These are phyloP conservation scores for Istiophorus platypterus DNA, from an alignment of 2,113 vertebrate species.

Conservation along the genomic window DNA sequence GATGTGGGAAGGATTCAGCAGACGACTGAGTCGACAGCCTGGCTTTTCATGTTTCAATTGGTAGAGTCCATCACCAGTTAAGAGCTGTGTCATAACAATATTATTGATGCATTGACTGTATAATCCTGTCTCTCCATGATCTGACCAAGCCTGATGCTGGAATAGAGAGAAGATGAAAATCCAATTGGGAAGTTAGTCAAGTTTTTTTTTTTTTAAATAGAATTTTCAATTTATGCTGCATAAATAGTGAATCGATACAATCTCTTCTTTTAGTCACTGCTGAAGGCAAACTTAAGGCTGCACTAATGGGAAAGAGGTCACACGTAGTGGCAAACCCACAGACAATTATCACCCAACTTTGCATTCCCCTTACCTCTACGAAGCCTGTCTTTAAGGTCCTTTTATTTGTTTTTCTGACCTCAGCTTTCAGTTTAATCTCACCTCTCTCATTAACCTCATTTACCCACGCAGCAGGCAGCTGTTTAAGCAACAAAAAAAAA, in stretches of 20 bases:
- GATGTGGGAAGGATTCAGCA: slow-evolving; percentile 34
- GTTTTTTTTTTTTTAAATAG: slow-evolving; percentile 29
- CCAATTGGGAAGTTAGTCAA: slow-evolving; percentile 58
- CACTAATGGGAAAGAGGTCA: neutral
- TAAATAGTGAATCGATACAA: slow-evolving; percentile 1
- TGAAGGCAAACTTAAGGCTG: slow-evolving; percentile 5
- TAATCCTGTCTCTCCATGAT: slow-evolving; percentile 70
- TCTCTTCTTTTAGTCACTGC: neutral
- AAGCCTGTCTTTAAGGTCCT: neutral
- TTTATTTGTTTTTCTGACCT: neutral
- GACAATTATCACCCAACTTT: neutral
- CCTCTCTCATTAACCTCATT: slow-evolving; percentile 2
- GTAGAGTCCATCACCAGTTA: slow-evolving; percentile 55
- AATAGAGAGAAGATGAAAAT: slow-evolving; percentile 59
- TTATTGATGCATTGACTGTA: slow-evolving; percentile 72
- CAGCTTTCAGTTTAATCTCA: neutral
- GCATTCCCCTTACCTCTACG: neutral
- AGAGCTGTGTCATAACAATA: slow-evolving; percentile 69
- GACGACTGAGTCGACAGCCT: slow-evolving; percentile 37
- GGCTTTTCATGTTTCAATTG: slow-evolving; percentile 61
- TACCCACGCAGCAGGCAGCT: neutral
- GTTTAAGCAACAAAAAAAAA: neutral
- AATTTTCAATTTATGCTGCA: slow-evolving; percentile 19
- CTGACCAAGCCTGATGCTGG: slow-evolving; percentile 61
- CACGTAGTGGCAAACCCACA: neutral